These are phyloP conservation scores for Malurus splendens DNA, from an alignment of 2,797 vertebrate genomes.

Conservation along the genomic window DNA sequence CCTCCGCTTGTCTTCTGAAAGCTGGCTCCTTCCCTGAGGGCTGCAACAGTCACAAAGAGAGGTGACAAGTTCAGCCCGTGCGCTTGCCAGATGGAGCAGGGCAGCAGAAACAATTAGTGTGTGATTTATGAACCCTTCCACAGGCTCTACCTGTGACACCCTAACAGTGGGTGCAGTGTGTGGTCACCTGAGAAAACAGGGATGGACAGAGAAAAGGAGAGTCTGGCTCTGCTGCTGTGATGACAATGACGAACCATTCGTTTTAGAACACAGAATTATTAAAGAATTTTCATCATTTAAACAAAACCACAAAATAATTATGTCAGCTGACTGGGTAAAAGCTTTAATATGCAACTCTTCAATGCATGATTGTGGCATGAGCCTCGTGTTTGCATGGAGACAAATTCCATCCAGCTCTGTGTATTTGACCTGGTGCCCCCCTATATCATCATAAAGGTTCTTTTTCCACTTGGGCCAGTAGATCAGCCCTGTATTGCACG, in stretches of 20 bases:
- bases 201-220: not conserved
- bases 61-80: not conserved
- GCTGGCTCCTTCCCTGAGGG: constrained; percentile 8
- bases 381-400: not conserved
- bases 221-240: not conserved
- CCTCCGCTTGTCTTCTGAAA: constrained; percentile 25
- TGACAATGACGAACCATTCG: not conserved
- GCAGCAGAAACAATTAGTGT: not conserved
- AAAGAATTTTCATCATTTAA: not conserved
- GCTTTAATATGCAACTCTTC: not conserved
- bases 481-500: not conserved
- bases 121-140: not conserved
- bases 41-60: constrained; percentile 14
- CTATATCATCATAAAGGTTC: not conserved
- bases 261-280: not conserved
- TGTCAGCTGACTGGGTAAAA: not conserved
- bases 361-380: fast-evolving
- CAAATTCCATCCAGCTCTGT: not conserved
- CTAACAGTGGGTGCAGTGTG: not conserved
- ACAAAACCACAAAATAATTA: not conserved
- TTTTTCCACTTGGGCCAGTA: not conserved
- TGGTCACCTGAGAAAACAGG: not conserved
- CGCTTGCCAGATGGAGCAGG: not conserved
- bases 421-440: not conserved
- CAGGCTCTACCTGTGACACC: not conserved